Base-by-base conservation (phyloP, 2,888 invertebrate species). In the Dilophus febrilis region DNA sequence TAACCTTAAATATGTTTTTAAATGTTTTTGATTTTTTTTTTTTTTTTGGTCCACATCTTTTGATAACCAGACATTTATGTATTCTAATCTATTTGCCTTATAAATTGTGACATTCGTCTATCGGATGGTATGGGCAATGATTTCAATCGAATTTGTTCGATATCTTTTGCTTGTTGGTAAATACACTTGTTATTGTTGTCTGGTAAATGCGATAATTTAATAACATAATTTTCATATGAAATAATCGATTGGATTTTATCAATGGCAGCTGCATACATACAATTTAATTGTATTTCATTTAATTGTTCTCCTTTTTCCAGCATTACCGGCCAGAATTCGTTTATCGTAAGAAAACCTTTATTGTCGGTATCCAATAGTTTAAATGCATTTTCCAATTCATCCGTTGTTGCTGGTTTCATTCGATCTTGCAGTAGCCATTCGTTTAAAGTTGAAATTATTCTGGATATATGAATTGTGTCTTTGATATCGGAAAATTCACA, bases 281-380 rank as follows among this genome's bases (percentile, higher is more conserved):
- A 36, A 37, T 38, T 44, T 48, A 22, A 38, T 48, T 51, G 42
- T 14, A 46, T 46, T 5, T 49, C 32, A 43, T 47, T 18, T 31
- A 42, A 17, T 30, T n/a, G 29, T 26, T 41, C 34, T 8, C 34
- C 35, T 29, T 19, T 22, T 16, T 30, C 18, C 13, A 6, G 38
- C 31, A 40, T 40, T 7, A 37, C n/a, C 17, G 35, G 22, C 4
- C 40, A 8, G 12, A 42, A 39, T 35, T 16, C 28, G 18, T 29
- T 26, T 17, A 33, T 34, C 2, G n/a, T 11, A 3, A 41, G 33
- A 18, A 17, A 41, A 6, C 41, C 41, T 19, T 30, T 19, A 11
- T 30, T 13, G 10, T 36, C 19, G 7, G 36, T 12, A 33, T 42
- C 42, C 6, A 42, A n/a, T 7, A 40, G 11, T 17, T 39, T 35